A percentile compares a stretch with the other conserved stretches of the same genome.
Conservation (phyloP, 2,888 invertebrate species). For the Barypeithes pellucidus region DNA sequence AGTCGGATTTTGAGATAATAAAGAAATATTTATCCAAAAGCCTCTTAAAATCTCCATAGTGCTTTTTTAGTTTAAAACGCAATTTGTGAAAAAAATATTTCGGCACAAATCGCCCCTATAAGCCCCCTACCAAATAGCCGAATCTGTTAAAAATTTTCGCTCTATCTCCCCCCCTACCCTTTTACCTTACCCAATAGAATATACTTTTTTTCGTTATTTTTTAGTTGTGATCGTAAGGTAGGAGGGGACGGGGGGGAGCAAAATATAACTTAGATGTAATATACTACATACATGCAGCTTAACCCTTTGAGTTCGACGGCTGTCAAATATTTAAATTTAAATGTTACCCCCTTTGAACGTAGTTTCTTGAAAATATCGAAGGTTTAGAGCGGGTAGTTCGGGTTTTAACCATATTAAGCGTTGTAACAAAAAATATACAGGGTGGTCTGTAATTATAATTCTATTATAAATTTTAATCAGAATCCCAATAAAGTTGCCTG, state of each 20-base stretch:
- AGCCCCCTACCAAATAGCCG: background rate
- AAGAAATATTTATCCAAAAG: no score
- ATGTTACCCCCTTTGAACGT: constrained; percentile 67
- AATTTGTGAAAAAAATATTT: background rate
- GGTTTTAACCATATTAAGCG: background rate
- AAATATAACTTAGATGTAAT: constrained; percentile 42
- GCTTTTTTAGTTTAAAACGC: no score
- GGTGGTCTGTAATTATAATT: no score
- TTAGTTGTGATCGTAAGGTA: constrained; percentile 16
- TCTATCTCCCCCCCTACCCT: background rate
- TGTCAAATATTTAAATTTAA: constrained; percentile 64
- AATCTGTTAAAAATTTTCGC: constrained; percentile 21
- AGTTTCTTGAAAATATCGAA: constrained; percentile 69
- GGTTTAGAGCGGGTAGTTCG: constrained; percentile 37
- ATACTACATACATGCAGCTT: constrained; percentile 55
- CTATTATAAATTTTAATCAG: no score
- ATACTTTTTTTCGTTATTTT: constrained; percentile 21
- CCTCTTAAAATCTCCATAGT: no score
- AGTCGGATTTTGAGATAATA: background rate
- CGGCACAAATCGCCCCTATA: background rate
- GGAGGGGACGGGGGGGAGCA: constrained; percentile 36
- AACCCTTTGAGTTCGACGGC: constrained; percentile 60
- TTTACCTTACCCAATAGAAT: constrained; percentile 17
- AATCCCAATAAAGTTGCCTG: no score
- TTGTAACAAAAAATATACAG: no score